These are phyloP conservation scores for Diarsia dahlii DNA, from an alignment of 2,888 invertebrate genomes.

Conservation along the genomic window DNA sequence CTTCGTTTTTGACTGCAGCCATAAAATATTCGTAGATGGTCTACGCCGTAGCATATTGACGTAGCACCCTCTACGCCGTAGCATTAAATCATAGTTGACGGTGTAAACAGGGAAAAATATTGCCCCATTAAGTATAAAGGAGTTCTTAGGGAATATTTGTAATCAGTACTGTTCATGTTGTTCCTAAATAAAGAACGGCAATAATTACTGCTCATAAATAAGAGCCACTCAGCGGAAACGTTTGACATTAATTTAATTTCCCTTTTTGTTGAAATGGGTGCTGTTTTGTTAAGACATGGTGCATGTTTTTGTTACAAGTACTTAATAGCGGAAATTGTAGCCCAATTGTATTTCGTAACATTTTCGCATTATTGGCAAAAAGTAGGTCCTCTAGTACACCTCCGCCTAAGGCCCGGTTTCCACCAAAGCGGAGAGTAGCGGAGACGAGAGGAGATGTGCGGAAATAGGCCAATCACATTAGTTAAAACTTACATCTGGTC, in stretches of 20 bases:
- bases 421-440: too few relatives aligned
- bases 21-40: constrained; percentile 48
- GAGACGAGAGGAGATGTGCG: too few relatives aligned
- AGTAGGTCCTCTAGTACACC: not conserved
- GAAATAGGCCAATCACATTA: too few relatives aligned
- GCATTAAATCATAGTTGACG: constrained; percentile 61
- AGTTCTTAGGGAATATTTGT: constrained; percentile 62
- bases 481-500: too few relatives aligned
- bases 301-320: not conserved
- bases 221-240: constrained; percentile 69
- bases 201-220: constrained; percentile 77
- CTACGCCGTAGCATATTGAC: constrained; percentile 48
- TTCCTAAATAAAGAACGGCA: constrained; percentile 70
- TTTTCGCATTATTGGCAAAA: not conserved
- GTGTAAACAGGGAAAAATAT: constrained; percentile 63
- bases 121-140: constrained; percentile 73
- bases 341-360: not conserved
- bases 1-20: not conserved
- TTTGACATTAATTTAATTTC: constrained; percentile 71
- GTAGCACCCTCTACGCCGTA: constrained; percentile 58
- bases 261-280: constrained; percentile 48
- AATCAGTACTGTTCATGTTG: constrained; percentile 65
- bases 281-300: constrained; percentile 16
- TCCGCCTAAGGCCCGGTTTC: too few relatives aligned
- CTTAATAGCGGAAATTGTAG: not conserved